phyloP scores from a whole-genome alignment of 2,797 vertebrate genomes.

The Cottoperca gobio region DNA sequence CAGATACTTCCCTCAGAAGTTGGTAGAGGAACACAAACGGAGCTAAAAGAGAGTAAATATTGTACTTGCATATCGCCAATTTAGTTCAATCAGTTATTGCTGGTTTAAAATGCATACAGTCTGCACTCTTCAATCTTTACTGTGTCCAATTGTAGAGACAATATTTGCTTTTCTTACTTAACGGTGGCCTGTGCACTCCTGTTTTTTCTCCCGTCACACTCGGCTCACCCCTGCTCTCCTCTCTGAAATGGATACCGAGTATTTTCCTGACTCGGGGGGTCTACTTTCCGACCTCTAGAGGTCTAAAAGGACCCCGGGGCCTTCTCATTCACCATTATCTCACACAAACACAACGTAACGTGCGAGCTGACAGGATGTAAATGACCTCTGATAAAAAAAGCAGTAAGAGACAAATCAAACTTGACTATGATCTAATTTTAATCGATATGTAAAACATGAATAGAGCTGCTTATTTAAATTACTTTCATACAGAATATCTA shows the following conservation, averaged over 20 bases:
- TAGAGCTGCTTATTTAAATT: not conserved
- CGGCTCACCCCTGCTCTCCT: conserved; percentile 58
- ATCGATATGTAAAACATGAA: not conserved
- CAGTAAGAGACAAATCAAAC: not conserved
- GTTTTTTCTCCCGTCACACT: conserved; percentile 54
- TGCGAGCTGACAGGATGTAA: conserved; percentile 10
- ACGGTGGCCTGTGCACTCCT: conserved; percentile 27
- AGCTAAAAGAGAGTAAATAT: not conserved
- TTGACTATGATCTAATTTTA: not conserved
- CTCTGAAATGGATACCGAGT: conserved; percentile 71
- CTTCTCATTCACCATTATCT: conserved; percentile 51
- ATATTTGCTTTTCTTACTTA: conserved; percentile 49
- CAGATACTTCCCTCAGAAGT: not conserved
- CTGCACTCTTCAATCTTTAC: not conserved
- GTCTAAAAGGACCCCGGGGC: conserved; percentile 53
- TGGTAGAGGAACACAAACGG: not conserved
- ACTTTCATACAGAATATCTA: not conserved
- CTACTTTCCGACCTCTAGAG: conserved; percentile 66
- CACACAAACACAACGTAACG: conserved; percentile 9
- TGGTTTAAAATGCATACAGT: not conserved
- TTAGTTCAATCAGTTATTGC: not conserved
- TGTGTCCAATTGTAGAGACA: conserved; percentile 27
- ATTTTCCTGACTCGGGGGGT: conserved; percentile 70
- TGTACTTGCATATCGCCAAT: not conserved
- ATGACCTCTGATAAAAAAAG: conserved; percentile 10